Conservation (phyloP, 2,113 vertebrate genomes). For the Salvelinus sp. region DNA sequence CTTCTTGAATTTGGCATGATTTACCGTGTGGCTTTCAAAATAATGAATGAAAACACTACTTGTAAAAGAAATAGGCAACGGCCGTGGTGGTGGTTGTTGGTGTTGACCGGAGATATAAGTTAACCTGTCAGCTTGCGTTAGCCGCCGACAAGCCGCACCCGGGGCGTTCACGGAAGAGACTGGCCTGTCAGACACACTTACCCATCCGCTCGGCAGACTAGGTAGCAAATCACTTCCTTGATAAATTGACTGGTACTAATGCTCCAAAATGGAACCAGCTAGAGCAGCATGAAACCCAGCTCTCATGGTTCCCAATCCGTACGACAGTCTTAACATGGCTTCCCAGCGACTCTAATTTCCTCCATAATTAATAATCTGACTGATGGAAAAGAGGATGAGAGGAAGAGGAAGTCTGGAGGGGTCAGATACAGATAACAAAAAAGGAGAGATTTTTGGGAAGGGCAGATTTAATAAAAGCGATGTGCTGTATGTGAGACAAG, state of each 20-base stretch:
- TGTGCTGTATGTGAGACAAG: conserved; percentile 37
- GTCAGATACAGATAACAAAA: conserved; percentile 31
- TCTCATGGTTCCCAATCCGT: conserved; percentile 40
- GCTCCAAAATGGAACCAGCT: conserved; percentile 52
- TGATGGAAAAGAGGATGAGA: conserved; percentile 10
- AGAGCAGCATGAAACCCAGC: conserved; percentile 19
- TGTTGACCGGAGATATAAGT: conserved; percentile 41
- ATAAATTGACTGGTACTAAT: conserved; percentile 70
- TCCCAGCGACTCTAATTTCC: conserved; percentile 56
- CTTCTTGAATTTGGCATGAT: conserved; percentile 36
- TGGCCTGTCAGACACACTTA: conserved; percentile 49
- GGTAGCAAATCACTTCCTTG: conserved; percentile 54
- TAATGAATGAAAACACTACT: conserved; percentile 47
- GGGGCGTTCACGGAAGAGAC: conserved; percentile 45
- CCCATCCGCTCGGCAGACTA: conserved; percentile 30
- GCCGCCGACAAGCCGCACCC: conserved; percentile 30
- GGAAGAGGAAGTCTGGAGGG: conserved; percentile 14
- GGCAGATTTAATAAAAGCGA: conserved; percentile 60
- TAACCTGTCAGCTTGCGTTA: conserved; percentile 50
- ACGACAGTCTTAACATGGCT: conserved; percentile 57
- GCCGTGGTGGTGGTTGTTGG: not conserved
- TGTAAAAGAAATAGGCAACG: conserved; percentile 3
- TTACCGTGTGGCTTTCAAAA: conserved; percentile 34
- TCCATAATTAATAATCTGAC: conserved; percentile 68
- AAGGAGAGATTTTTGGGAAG: not conserved